Conservation (phyloP, 2,797 vertebrate genomes). For the Peromyscus melanophrys region DNA sequence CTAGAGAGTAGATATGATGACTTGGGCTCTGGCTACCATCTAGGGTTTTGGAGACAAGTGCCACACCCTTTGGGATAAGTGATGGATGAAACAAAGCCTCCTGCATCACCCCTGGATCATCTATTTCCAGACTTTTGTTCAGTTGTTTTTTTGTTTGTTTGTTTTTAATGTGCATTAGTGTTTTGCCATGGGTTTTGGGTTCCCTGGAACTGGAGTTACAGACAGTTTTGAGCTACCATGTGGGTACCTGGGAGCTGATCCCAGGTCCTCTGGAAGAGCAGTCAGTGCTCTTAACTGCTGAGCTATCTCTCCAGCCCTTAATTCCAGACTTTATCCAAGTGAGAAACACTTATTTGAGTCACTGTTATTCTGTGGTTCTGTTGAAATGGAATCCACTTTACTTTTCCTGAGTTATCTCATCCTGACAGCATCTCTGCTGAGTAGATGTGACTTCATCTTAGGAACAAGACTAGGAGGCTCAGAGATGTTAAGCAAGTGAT, state of each 20-base stretch:
- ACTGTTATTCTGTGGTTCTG: neutral
- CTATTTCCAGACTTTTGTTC: neutral
- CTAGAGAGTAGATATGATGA: neutral
- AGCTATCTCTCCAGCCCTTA: neutral
- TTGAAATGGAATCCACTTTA: neutral
- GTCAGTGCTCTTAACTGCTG: neutral
- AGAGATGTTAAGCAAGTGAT: neutral
- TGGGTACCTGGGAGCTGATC: neutral
- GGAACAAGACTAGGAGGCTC: neutral
- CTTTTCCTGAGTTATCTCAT: neutral
- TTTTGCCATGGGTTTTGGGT: neutral
- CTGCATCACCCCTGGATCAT: neutral
- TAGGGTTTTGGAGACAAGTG: slow-evolving; percentile 12
- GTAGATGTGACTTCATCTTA: neutral
- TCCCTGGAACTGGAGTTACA: neutral
- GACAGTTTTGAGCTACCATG: neutral
- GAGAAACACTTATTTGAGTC: neutral
- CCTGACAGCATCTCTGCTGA: neutral
- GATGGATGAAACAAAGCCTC: neutral
- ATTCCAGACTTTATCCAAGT: no score
- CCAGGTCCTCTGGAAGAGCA: neutral
- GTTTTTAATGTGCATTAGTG: neutral
- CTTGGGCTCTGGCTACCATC: neutral
- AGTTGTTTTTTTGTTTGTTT: neutral
- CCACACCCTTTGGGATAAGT: neutral